Evolutionary conservation across 2,113 vertebrate genomes (phyloP).

Genomic region (Callospermophilus lateralis): DNA sequence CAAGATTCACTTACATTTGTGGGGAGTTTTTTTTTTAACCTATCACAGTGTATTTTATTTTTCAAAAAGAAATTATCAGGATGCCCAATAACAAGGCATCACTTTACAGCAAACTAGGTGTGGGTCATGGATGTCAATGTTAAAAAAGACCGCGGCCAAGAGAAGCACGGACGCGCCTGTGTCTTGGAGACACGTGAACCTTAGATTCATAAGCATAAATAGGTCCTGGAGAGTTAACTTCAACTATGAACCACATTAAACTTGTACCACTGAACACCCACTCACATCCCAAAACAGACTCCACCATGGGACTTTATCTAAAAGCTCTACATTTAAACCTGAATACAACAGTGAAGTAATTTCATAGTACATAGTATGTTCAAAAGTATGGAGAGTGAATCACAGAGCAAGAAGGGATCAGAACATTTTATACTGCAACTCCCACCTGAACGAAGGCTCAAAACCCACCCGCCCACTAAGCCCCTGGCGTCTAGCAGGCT

Average conservation of each 20-base stretch:
- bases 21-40: background rate
- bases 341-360: background rate
- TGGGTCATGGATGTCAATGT: no score
- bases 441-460: background rate
- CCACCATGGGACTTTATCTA: no score
- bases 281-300: background rate
- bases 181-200: background rate
- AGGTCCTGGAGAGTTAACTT: background rate
- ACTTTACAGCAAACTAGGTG: background rate
- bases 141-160: background rate
- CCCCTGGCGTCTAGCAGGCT: fast-evolving
- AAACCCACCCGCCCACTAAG: background rate
- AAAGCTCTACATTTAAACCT: background rate
- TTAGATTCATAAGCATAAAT: background rate
- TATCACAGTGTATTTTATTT: background rate
- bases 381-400: background rate
- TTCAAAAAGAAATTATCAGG: background rate
- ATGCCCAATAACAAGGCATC: background rate
- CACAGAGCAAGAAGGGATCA: background rate
- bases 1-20: background rate
- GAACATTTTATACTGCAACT: background rate
- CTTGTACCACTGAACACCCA: background rate
- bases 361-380: background rate
- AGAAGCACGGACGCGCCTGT: background rate
- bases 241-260: background rate